Evolutionary conservation across 2,888 invertebrate species (phyloP).

Genomic region (Lithosia quadra): DNA sequence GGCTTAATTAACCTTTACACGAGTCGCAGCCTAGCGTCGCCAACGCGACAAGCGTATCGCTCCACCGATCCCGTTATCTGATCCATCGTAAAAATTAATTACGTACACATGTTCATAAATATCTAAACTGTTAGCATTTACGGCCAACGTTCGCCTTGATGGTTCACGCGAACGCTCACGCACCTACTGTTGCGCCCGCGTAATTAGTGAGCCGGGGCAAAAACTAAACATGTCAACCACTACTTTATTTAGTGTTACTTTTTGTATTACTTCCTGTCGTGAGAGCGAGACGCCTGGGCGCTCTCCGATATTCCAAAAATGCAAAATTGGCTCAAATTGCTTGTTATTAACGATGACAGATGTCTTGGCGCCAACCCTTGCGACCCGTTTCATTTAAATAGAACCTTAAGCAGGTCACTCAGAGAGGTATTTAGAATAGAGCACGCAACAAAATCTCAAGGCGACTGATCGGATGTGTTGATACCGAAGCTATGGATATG

Average conservation of each 20-base stretch:
- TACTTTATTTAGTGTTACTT: slow-evolving; percentile 82
- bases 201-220: slow-evolving; percentile 75
- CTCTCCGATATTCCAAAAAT: slow-evolving; percentile 82
- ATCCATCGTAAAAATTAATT: slow-evolving; percentile 86
- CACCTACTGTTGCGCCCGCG: slow-evolving; percentile 67
- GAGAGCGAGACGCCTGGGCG: slow-evolving; percentile 79
- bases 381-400: slow-evolving; percentile 37
- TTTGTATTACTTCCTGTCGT: slow-evolving; percentile 82
- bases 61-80: slow-evolving; percentile 80
- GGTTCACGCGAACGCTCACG: slow-evolving; percentile 75
- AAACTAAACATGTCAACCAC: slow-evolving; percentile 81
- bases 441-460: slow-evolving; percentile 53
- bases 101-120: slow-evolving; percentile 86
- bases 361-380: slow-evolving; percentile 81
- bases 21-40: slow-evolving; percentile 62
- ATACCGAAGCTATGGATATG: slow-evolving; percentile 81
- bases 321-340: slow-evolving; percentile 86
- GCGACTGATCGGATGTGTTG: slow-evolving; percentile 81
- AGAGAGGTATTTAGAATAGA: slow-evolving; percentile 50
- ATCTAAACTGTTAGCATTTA: slow-evolving; percentile 83
- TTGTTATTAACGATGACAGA: slow-evolving; percentile 87
- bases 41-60: slow-evolving; percentile 79
- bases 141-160: slow-evolving; percentile 73
- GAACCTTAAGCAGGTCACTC: slow-evolving; percentile 45
- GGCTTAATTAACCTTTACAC: slow-evolving; percentile 76